Conservation (phyloP, 2,888 invertebrate genomes). For the Chrysolina americana region DNA sequence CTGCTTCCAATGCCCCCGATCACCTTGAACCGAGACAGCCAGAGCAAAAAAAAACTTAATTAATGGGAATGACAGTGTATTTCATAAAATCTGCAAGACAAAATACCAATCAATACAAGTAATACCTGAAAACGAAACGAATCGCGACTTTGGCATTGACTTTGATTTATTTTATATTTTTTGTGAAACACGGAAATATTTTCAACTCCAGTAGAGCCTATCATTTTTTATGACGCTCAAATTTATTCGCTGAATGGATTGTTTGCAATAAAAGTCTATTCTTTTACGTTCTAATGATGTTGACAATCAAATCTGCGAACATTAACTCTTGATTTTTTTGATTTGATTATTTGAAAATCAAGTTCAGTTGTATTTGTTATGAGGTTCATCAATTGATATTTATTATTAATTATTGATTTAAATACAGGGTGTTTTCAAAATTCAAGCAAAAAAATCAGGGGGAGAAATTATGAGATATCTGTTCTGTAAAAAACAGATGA, state of each 20-base stretch:
- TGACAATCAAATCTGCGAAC: background rate
- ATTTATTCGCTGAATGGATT: background rate
- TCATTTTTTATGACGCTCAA: background rate
- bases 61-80: background rate
- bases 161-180: background rate
- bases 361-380: no score
- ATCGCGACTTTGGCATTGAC: conserved; percentile 1
- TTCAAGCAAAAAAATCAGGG: no score
- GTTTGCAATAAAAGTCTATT: background rate
- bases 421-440: no score
- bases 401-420: no score
- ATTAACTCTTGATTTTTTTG: background rate
- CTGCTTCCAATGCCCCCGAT: background rate
- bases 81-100: background rate
- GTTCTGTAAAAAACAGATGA: no score
- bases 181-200: background rate
- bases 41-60: background rate
- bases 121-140: background rate
- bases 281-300: background rate
- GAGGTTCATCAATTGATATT: background rate
- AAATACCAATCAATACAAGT: background rate
- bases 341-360: background rate
- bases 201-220: no score
- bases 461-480: no score
- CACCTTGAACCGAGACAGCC: background rate